Evolutionary conservation across 1,140 invertebrate species (phyloP).

Genomic region (Stratiolaelaps scimitus): DNA sequence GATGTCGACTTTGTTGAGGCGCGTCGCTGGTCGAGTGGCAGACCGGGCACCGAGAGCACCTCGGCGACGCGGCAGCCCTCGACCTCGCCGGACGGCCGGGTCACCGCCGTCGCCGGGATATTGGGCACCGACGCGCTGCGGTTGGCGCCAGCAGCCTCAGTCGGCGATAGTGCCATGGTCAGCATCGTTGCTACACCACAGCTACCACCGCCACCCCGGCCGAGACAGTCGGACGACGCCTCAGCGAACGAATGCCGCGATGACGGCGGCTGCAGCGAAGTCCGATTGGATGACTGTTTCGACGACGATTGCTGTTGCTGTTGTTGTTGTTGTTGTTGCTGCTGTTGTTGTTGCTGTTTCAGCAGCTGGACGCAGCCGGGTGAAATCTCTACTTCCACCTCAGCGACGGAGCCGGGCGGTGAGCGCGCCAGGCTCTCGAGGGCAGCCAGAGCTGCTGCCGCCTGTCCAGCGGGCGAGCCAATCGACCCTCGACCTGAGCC

Average conservation of each 20-base stretch:
- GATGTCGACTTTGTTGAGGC: constrained; percentile 29
- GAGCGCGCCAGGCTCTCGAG: no score
- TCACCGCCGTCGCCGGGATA: constrained; percentile 16
- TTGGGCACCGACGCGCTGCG: constrained; percentile 25
- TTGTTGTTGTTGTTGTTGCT: no score
- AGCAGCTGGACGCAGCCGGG: no score
- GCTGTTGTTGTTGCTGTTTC: no score
- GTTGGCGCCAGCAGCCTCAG: constrained; percentile 5
- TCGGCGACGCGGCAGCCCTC: constrained; percentile 6
- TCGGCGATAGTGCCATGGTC: not conserved
- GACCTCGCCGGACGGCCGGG: constrained; percentile 9
- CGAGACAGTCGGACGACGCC: not conserved
- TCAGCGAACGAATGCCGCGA: constrained; percentile 23
- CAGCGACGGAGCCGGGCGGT: not conserved
- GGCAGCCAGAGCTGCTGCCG: no score
- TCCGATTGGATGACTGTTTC: constrained; percentile 2
- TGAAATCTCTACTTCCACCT: not conserved
- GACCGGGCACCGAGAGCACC: constrained; percentile 23
- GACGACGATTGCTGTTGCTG: not conserved
- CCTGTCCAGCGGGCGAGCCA: no score
- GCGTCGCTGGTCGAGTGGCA: constrained; percentile 24
- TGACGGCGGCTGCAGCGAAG: constrained; percentile 15
- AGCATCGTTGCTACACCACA: not conserved
- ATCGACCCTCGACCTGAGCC: no score
- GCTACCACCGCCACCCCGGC: not conserved